phyloP scores from a whole-genome alignment of 2,888 invertebrate species.

The Hydriomena furcata region DNA sequence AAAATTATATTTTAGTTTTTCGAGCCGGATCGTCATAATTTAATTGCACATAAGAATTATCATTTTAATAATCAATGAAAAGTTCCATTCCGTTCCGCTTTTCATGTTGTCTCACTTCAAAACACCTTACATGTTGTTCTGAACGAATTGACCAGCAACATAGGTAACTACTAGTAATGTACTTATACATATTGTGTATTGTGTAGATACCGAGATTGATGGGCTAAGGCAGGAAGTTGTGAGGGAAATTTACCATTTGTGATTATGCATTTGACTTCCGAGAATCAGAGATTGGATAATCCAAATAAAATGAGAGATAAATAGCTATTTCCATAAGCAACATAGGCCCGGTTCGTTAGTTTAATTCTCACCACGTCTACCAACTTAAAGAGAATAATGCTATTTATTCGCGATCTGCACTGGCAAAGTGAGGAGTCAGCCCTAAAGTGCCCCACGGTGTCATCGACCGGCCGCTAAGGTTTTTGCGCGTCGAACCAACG shows the following conservation, averaged over 20 bases:
- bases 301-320: neutral
- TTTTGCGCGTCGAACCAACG: constrained; percentile 75
- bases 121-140: constrained; percentile 15
- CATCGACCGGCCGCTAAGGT: constrained; percentile 77
- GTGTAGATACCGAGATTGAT: too few species aligned
- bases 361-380: constrained; percentile 27
- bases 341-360: neutral
- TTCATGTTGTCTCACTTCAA: constrained; percentile 19
- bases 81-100: constrained; percentile 13
- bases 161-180: neutral
- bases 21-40: constrained; percentile 6
- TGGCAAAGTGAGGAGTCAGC: constrained; percentile 70
- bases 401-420: constrained; percentile 54
- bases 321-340: neutral
- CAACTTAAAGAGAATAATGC: constrained; percentile 48
- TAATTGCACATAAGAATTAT: constrained; percentile 12
- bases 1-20: neutral
- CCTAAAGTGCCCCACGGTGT: constrained; percentile 79
- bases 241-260: neutral
- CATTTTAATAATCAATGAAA: constrained; percentile 22
- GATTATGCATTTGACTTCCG: neutral
- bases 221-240: neutral
- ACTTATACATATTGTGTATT: too few species aligned
- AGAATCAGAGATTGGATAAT: neutral
- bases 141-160: constrained; percentile 14